A percentile compares a stretch with the other conserved stretches of the same genome.
Conservation (phyloP, 2,888 invertebrate genomes). For the Eupithecia pulchellata region DNA sequence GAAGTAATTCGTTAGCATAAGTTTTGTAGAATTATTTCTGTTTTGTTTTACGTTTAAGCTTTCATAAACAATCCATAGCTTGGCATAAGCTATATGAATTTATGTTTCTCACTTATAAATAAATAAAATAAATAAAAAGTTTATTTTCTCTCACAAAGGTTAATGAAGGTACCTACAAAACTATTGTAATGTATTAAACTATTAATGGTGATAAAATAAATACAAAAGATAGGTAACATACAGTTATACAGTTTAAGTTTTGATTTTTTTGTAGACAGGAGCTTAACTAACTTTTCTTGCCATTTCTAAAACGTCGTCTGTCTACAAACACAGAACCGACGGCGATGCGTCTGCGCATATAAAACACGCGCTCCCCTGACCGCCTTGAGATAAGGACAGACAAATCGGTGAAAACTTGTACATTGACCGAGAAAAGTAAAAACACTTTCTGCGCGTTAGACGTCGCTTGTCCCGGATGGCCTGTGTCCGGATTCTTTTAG, state of each 20-base stretch:
- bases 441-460: constrained; percentile 69
- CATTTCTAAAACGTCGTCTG: constrained; percentile 21
- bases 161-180: too few relatives aligned
- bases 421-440: constrained; percentile 71
- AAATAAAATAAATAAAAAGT: too few relatives aligned
- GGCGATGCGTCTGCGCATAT: constrained; percentile 51
- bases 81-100: not conserved
- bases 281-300: constrained; percentile 2
- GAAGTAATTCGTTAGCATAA: not conserved
- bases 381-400: constrained; percentile 71
- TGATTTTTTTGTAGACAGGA: not conserved
- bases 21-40: not conserved
- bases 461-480: constrained; percentile 42
- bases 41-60: not conserved
- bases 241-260: not conserved
- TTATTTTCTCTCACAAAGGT: too few relatives aligned
- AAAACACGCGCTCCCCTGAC: constrained; percentile 66
- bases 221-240: too few relatives aligned
- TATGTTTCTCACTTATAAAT: not conserved
- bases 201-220: too few relatives aligned
- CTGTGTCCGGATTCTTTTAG: constrained; percentile 47
- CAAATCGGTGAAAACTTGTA: constrained; percentile 72
- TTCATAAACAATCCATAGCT: not conserved
- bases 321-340: constrained; percentile 33
- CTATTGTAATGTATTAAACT: too few relatives aligned